Percentiles rank a stretch among this genome's conserved stretches.
Conservation (phyloP, 2,888 invertebrate genomes). For the Nomada fucata region DNA sequence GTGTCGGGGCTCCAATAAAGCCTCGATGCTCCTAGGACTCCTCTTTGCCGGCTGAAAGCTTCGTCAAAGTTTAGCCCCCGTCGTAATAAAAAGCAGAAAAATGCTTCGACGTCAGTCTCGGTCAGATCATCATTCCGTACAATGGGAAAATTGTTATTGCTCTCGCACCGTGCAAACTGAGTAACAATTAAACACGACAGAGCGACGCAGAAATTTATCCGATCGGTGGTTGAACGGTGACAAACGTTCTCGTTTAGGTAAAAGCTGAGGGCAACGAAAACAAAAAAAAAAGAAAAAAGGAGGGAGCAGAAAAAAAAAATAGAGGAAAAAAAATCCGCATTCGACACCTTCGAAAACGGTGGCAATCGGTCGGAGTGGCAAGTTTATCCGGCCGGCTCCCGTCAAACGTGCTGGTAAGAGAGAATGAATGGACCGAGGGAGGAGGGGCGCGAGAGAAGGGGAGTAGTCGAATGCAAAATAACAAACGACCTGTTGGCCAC, state of each 20-base stretch:
- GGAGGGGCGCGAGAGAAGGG: neutral
- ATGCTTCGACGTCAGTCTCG: neutral
- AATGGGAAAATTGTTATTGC: too few species aligned
- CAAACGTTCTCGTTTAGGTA: constrained; percentile 37
- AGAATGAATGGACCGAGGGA: neutral
- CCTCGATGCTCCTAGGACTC: constrained; percentile 28
- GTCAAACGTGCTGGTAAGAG: neutral
- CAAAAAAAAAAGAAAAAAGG: neutral
- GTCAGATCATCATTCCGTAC: too few species aligned
- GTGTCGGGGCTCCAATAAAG: constrained; percentile 29
- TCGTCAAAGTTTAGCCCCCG: constrained; percentile 45
- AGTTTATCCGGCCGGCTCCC: constrained; percentile 50
- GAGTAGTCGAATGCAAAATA: constrained; percentile 56
- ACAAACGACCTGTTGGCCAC: constrained; percentile 71
- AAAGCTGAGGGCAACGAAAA: constrained; percentile 16
- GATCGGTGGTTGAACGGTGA: neutral
- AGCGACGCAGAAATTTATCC: too few species aligned
- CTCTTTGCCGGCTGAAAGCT: neutral
- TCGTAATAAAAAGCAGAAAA: neutral
- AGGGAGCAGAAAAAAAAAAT: too few species aligned
- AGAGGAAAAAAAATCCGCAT: constrained; percentile 14
- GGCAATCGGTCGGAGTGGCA: constrained; percentile 61
- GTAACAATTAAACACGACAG: too few species aligned
- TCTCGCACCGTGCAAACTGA: too few species aligned
- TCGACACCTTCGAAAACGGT: constrained; percentile 58